Base-by-base conservation (phyloP, 2,113 vertebrate species). In the Barnardius zonarius region DNA sequence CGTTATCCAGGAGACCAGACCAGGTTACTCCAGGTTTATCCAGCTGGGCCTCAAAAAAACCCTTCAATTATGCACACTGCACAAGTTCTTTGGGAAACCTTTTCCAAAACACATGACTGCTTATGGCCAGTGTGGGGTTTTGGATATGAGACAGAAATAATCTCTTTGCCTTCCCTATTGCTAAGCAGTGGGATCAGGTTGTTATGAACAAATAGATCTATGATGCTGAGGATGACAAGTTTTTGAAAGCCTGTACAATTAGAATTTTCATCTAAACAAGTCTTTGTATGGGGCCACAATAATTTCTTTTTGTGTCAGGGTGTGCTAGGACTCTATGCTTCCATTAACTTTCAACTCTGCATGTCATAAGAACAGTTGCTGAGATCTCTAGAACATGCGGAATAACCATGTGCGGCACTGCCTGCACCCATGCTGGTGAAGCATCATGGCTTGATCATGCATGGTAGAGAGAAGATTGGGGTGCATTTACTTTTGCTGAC, bases 401-500 rank as follows among this genome's bases (percentile, higher is more conserved):
- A 46, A 51, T 31, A 63, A 28, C 15, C 9, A 9, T 7, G 25
- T 43, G 44, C 4, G 13, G 18, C 17, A 30, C 22, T 55, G 28
- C 25, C 30, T 70, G 9, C 48, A 44, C 9, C 17, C 46, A 44
- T 19, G 18, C 33, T 14, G 16, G 24, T 78, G 55, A 84, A 79
- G 12, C 20, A 66, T 35, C 15, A 15, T 0, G 0, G 5, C 23
- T 83, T 57, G 72, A 35, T 77, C 11, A 17, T 10, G 7, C 16
- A n/a, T 33, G 25, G 3, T 24, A 84, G 31, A 74, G 59, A 67
- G n/a, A 76, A 75, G 33, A 55, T 2, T 55, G 33, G 52, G 10
- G 17, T 64, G 20, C 33, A 48, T 44, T 69, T 77, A 25, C 15
- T 75, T 83, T 79, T 93, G 22, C 20, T 63, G 41, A 37, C 5